phyloP scores from a whole-genome alignment of 2,888 invertebrate species.

The Protophormia terraenovae region DNA sequence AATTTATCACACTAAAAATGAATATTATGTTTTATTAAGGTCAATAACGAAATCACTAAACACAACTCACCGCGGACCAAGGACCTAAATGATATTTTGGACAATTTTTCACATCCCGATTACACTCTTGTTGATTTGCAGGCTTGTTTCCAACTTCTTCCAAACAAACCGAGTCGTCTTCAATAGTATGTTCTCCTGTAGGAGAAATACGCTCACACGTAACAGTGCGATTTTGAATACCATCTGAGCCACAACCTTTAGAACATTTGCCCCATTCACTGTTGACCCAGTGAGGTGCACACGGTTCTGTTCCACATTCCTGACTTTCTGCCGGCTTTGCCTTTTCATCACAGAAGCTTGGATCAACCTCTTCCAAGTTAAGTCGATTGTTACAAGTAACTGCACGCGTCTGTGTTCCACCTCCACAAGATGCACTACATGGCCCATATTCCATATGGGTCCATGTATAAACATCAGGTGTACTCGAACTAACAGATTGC shows the following conservation, averaged over 20 bases:
- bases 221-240: constrained; percentile 86
- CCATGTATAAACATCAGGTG: constrained; percentile 92
- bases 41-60: not conserved
- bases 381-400: constrained; percentile 91
- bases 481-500: constrained; percentile 85
- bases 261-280: constrained; percentile 92
- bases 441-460: constrained; percentile 85
- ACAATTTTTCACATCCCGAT: constrained; percentile 87
- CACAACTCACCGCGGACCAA: constrained; percentile 91
- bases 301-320: constrained; percentile 88
- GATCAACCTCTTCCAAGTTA: constrained; percentile 87
- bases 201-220: constrained; percentile 90
- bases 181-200: constrained; percentile 87
- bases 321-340: constrained; percentile 87
- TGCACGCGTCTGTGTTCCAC: constrained; percentile 90
- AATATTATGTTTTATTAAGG: not conserved
- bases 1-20: constrained; percentile 89
- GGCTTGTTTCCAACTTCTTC: constrained; percentile 87
- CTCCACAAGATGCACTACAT: constrained; percentile 94
- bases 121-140: constrained; percentile 87
- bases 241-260: constrained; percentile 90
- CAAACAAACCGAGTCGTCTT: constrained; percentile 89
- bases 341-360: constrained; percentile 89
- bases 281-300: constrained; percentile 90
- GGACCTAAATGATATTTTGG: constrained; percentile 93